Base-by-base conservation (phyloP, 2,113 vertebrate species). In the Dendropsophus ebraccatus region DNA sequence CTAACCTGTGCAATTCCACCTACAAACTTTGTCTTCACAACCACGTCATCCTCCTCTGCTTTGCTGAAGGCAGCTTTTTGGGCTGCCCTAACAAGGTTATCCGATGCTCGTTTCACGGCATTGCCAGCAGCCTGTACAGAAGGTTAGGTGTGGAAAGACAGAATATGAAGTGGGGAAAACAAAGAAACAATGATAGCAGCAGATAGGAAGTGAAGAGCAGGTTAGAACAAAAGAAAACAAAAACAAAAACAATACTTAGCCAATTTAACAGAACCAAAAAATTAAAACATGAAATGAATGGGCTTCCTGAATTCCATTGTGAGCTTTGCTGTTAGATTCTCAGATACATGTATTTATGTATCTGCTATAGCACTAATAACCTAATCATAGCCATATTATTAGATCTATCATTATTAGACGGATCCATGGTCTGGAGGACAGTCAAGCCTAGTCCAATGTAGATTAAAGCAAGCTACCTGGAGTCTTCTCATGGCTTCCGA, bases 1-100 rank as follows among this genome's bases (percentile, higher is more conserved):
- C 95, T 90, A 79, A 99, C 98, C 97, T 99, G 98, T 91, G 98
- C 98, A 2, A 99, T 99, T 89, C 98, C 98, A 60, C 98, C 98
- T 16, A 99, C 98, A 70, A 99, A 99, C 91, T 97, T 98, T 0
- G 97, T 99, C 93, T 99, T 98, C 56, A 99, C 98, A 65, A 99
- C 97, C 3, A 99, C 96, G 0, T 96, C 97, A 1, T 98, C 95
- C 3, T 98, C 98, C 4, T 99, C 98, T 0, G 94, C 94, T 91
- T 99, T 99, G 84, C 97, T 97, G 88, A 99, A 99, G 0, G 96
- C 98, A 5, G 98, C 97, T 91, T 99, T 99, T 90, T 99, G 98
- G n/a, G 98, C 98, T 0, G 98, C 98, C 88, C 96, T 95, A 14
- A 99, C 98, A n/a, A 99, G 95, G 90, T 96, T 99, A 95, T 99